A percentile compares a stretch with the other conserved stretches of the same genome.
Evolutionary conservation across 1,140 invertebrate species (phyloP).

Genomic region (Sitophilus oryzae): DNA sequence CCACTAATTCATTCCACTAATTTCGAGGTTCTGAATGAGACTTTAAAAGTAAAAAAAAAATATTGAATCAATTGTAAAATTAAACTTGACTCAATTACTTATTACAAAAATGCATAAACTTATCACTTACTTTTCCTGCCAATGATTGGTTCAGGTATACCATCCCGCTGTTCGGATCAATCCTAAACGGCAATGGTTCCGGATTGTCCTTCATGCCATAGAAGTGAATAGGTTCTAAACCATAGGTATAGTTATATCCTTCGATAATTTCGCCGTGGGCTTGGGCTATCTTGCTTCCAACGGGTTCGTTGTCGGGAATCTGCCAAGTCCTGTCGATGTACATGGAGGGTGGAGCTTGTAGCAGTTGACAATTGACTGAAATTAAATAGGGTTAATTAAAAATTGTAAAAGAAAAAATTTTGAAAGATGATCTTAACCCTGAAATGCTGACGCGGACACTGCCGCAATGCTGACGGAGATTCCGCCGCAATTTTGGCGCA

Average conservation of each 20-base stretch:
- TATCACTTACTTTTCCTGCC: constrained; percentile 54
- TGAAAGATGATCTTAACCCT: no score
- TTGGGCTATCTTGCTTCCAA: constrained; percentile 57
- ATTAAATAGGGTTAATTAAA: no score
- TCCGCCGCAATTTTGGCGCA: no score
- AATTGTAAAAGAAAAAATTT: no score
- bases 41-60: no score
- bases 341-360: constrained; percentile 41
- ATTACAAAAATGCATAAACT: no score
- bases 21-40: no score
- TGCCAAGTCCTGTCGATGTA: constrained; percentile 60
- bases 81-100: no score
- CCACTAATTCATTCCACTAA: no score
- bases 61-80: no score
- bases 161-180: constrained; percentile 61
- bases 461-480: no score
- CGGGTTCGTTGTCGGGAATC: constrained; percentile 56
- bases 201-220: constrained; percentile 33
- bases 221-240: constrained; percentile 50
- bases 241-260: constrained; percentile 54
- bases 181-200: constrained; percentile 56
- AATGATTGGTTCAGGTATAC: constrained; percentile 66
- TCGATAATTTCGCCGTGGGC: constrained; percentile 50
- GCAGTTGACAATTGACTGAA: constrained; percentile 18
- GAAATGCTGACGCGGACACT: no score